phyloP scores from a whole-genome alignment of 2,113 vertebrate genomes.

The Pomatorhinus ruficollis region DNA sequence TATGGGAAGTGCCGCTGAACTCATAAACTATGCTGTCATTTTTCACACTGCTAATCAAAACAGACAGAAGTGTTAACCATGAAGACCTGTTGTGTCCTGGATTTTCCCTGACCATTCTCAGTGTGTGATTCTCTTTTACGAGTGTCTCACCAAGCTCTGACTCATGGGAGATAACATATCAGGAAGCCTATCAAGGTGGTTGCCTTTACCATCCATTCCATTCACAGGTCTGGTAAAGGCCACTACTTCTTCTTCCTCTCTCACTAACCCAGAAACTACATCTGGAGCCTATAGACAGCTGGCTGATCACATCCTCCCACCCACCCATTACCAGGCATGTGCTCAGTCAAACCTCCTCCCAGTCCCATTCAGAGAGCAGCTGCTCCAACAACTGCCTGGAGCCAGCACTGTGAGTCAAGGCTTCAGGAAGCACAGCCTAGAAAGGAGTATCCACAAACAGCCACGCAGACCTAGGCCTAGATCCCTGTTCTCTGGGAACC shows the following conservation, averaged over 20 bases:
- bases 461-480: neutral
- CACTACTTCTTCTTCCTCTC: neutral
- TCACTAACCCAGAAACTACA: neutral
- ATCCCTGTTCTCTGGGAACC: neutral
- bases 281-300: neutral
- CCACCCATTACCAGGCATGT: rapidly evolving
- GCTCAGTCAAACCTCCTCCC: neutral
- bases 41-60: neutral
- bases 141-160: neutral
- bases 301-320: neutral
- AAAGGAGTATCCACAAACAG: neutral
- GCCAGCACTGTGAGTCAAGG: neutral
- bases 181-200: neutral
- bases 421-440: neutral
- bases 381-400: neutral
- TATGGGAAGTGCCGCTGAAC: neutral
- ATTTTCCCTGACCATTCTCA: neutral
- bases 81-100: neutral
- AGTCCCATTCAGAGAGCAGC: neutral
- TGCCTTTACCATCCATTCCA: neutral
- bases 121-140: neutral
- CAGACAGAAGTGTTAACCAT: neutral
- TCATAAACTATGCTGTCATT: neutral
- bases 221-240: neutral
- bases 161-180: neutral